Conservation (phyloP, 2,797 vertebrate species). For the Moxostoma hubbsi region DNA sequence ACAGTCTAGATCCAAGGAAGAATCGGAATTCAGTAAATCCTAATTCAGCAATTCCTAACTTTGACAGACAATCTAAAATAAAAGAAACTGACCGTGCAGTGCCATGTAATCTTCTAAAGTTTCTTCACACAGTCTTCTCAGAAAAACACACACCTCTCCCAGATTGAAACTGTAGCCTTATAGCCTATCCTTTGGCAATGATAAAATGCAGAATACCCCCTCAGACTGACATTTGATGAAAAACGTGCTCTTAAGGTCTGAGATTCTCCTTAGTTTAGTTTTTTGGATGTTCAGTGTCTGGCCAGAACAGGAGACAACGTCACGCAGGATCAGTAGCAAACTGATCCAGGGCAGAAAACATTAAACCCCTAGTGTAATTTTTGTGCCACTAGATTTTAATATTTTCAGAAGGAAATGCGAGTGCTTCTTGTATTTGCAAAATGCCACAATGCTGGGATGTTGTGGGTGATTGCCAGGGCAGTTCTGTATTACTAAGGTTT, state of each 20-base stretch:
- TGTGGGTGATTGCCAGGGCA: not conserved
- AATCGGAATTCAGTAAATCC: not conserved
- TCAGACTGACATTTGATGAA: not conserved
- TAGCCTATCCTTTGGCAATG: not conserved
- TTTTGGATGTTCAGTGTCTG: not conserved
- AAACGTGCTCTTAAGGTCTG: not conserved
- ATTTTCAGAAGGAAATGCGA: too few relatives aligned
- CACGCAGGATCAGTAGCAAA: too few relatives aligned
- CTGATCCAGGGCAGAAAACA: not conserved
- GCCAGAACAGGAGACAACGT: not conserved
- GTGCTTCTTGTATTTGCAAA: too few relatives aligned
- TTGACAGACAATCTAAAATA: slow-evolving; percentile 15
- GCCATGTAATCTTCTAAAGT: slow-evolving; percentile 7
- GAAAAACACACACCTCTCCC: slow-evolving; percentile 4
- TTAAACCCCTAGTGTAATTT: not conserved
- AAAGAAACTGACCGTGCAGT: slow-evolving; percentile 1
- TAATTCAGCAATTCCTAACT: not conserved
- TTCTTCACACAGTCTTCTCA: slow-evolving; percentile 18
- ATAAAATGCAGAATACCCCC: not conserved
- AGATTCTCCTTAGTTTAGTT: not conserved
- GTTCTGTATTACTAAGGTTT: not conserved
- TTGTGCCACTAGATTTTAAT: too few relatives aligned
- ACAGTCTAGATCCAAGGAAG: slow-evolving; percentile 14
- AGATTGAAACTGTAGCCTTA: slow-evolving; percentile 21
- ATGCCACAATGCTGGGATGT: not conserved